phyloP scores from a whole-genome alignment of 2,113 vertebrate species.

The Emydura subglobosa region DNA sequence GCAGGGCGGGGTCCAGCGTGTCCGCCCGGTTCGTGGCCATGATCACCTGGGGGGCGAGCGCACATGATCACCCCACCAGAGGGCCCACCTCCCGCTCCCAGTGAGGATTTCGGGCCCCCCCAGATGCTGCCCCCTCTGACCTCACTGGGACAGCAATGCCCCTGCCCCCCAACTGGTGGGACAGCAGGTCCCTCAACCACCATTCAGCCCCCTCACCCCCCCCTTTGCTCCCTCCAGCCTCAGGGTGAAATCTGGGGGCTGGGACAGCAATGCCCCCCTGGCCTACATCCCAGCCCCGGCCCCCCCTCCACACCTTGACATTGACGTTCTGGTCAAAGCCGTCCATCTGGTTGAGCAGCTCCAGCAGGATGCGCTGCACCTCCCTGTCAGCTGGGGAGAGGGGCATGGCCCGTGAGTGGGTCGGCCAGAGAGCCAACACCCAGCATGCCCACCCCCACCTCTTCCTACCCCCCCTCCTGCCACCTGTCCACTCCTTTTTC shows the following conservation, averaged over 20 bases:
- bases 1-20: conserved; percentile 92
- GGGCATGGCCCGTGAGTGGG: not conserved
- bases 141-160: not conserved
- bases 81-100: not conserved
- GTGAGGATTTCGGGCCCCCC: not conserved
- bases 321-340: conserved; percentile 97
- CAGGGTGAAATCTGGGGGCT: not conserved
- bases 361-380: conserved; percentile 93
- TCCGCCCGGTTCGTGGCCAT: conserved; percentile 97
- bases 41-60: conserved; percentile 83
- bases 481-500: no score
- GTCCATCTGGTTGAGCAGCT: conserved; percentile 97
- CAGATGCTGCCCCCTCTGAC: not conserved
- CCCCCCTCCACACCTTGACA: conserved; percentile 84
- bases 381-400: conserved; percentile 88
- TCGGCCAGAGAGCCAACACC: not conserved
- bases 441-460: not conserved
- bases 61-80: not conserved
- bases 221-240: not conserved
- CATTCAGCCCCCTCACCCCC: no score
- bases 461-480: no score
- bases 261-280: no score
- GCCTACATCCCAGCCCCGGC: not conserved
- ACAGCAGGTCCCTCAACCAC: not conserved
- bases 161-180: not conserved